Evolutionary conservation across 2,888 invertebrate species (phyloP).

Genomic region (Bruchidius siliquastri): DNA sequence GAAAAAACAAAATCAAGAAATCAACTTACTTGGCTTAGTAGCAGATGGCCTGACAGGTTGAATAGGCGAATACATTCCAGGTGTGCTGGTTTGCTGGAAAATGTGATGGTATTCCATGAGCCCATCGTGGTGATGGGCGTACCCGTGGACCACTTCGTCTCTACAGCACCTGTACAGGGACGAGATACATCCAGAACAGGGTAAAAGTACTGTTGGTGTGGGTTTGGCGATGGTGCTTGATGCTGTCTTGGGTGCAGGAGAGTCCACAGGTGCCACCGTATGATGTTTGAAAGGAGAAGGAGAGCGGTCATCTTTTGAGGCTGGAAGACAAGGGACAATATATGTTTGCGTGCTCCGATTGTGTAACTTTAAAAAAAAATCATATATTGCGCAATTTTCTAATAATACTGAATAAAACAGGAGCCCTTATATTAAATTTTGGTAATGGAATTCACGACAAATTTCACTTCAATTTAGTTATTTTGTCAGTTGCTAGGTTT

Average conservation of each 20-base stretch:
- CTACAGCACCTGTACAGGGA: slow-evolving; percentile 61
- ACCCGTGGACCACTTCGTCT: slow-evolving; percentile 5
- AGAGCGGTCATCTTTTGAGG: slow-evolving; percentile 2
- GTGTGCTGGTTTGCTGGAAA: slow-evolving; percentile 5
- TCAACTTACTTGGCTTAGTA: slow-evolving; percentile 37
- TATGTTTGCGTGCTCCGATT: too few relatives aligned
- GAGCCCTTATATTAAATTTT: too few relatives aligned
- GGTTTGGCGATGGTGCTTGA: slow-evolving; percentile 30
- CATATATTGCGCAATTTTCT: too few relatives aligned
- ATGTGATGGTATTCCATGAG: background rate
- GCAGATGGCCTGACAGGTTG: slow-evolving; percentile 46
- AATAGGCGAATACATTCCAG: slow-evolving; percentile 29
- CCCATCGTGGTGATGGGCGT: slow-evolving; percentile 10
- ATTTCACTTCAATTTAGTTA: too few relatives aligned
- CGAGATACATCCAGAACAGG: slow-evolving; percentile 62
- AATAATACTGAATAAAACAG: too few relatives aligned
- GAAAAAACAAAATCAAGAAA: too few relatives aligned
- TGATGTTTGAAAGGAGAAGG: background rate
- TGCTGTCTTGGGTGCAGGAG: background rate
- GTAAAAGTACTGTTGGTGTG: slow-evolving; percentile 43
- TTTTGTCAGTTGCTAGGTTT: too few relatives aligned
- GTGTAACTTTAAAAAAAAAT: too few relatives aligned
- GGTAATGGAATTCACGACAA: too few relatives aligned
- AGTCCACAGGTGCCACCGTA: background rate
- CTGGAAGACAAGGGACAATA: background rate